Conservation (phyloP, 2,113 vertebrate genomes). For the Sialia sialis region DNA sequence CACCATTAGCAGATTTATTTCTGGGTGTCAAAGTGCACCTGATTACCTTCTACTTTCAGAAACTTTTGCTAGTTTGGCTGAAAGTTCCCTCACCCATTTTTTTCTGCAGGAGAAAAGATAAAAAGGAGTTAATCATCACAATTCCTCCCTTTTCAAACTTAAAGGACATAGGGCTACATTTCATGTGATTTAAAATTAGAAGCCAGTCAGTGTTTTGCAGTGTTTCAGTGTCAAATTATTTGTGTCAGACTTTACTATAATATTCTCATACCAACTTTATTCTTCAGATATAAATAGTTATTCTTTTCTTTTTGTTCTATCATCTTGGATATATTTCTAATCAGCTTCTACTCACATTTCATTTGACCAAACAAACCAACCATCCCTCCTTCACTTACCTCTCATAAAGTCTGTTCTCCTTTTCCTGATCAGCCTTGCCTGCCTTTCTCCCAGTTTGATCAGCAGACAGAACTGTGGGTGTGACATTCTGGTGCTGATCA, state of each 20-base stretch:
- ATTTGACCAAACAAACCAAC: not conserved
- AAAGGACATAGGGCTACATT: not conserved
- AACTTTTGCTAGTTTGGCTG: constrained; percentile 1
- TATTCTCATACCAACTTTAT: not conserved
- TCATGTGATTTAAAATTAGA: not conserved
- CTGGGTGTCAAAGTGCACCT: constrained; percentile 7
- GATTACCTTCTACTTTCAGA: constrained; percentile 21
- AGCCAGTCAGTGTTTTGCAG: not conserved
- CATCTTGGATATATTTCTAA: not conserved
- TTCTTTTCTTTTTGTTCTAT: not conserved
- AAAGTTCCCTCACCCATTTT: constrained; percentile 12
- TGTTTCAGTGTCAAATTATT: not conserved
- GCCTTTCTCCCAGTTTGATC: not conserved
- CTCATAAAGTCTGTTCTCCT: not conserved
- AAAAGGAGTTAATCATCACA: not conserved
- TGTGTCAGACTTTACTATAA: not conserved
- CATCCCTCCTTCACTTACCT: not conserved
- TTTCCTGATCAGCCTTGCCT: not conserved
- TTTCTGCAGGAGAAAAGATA: not conserved
- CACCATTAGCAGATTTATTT: constrained; percentile 47
- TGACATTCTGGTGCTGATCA: not conserved
- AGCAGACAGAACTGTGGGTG: not conserved
- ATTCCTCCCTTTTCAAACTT: not conserved
- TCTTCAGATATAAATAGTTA: not conserved
- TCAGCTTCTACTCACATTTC: not conserved